Percentiles rank a stretch among this genome's conserved stretches.
Conservation (phyloP, 2,113 vertebrate species). For the Ochotona curzoniae region DNA sequence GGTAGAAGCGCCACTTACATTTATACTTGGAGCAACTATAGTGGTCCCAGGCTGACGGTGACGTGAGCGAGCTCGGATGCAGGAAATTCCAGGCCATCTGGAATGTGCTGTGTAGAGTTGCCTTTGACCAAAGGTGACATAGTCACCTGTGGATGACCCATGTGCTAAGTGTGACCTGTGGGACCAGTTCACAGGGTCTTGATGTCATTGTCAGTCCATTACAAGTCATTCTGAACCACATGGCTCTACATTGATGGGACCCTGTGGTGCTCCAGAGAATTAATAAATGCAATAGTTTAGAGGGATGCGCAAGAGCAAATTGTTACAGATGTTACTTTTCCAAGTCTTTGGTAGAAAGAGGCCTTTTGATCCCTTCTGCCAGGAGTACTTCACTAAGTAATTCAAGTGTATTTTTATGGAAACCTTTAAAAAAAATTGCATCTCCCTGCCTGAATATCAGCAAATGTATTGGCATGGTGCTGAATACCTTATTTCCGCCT, state of each 20-base stretch:
- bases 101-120: not conserved
- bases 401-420: not conserved
- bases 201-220: not conserved
- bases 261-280: not conserved
- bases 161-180: not conserved
- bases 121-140: not conserved
- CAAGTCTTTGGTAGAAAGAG: not conserved
- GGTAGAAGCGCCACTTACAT: not conserved
- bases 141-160: not conserved
- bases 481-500: not conserved
- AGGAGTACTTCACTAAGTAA: not conserved
- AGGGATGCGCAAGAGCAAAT: not conserved
- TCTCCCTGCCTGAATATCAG: not conserved
- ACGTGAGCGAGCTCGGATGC: not conserved
- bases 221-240: not conserved
- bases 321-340: not conserved
- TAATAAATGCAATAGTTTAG: not conserved
- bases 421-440: not conserved
- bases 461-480: not conserved
- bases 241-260: not conserved
- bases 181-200: not conserved
- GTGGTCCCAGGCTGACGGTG: conserved; percentile 22
- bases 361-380: not conserved
- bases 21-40: not conserved
- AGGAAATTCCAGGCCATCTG: conserved; percentile 31